Evolutionary conservation across 2,113 vertebrate species (phyloP).

Genomic region (Dipodomys stephensi): DNA sequence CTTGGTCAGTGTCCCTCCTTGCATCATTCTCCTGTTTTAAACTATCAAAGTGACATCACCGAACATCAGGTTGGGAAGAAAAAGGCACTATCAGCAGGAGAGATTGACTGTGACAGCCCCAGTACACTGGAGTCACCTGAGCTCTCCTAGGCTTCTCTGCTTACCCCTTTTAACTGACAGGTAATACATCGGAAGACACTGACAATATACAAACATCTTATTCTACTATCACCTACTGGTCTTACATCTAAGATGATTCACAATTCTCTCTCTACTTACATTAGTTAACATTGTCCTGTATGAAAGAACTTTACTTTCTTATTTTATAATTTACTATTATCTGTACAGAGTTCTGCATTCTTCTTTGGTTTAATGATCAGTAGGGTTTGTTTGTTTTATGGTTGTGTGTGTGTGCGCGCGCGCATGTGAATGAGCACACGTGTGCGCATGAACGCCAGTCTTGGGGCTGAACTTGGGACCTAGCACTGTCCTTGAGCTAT

Average conservation of each 20-base stretch:
- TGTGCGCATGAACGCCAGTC: too few species aligned
- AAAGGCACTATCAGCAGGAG: neutral
- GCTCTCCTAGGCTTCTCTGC: neutral
- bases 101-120: neutral
- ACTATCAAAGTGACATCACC: neutral
- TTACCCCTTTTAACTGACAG: neutral
- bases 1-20: too few species aligned
- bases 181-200: neutral
- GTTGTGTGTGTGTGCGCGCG: too few species aligned
- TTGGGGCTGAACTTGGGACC: too few species aligned
- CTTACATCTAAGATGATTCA: neutral
- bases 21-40: neutral
- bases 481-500: too few species aligned
- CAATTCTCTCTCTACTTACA: neutral
- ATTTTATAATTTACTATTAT: neutral
- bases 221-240: neutral
- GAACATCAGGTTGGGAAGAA: neutral
- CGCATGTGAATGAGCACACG: too few species aligned
- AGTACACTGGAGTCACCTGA: neutral
- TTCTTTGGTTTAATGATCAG: neutral
- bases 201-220: neutral
- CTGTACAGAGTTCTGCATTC: neutral
- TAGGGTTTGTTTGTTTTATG: neutral
- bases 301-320: neutral
- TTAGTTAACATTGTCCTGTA: neutral